Base-by-base conservation (phyloP, 2,888 invertebrate genomes). In the Automeris io region DNA sequence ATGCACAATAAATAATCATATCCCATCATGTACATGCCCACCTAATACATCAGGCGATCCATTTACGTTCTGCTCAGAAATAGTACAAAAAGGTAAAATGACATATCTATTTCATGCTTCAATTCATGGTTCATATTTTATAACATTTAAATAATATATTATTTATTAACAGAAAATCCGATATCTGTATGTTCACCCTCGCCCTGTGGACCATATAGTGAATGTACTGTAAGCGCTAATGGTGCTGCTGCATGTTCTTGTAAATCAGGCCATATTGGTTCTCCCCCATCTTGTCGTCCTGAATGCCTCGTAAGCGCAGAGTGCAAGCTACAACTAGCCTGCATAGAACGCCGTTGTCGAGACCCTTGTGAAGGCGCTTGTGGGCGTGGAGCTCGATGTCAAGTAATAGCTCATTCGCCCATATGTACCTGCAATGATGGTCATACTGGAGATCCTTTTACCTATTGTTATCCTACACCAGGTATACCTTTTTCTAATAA, bases 341-440 rank as follows among this genome's bases (percentile, higher is more conserved):
- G 93, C 51, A 88, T 92, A 45, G 91, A 92, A 54, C 90, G 91
- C 41, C 90, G 90, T 59, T 94, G 93, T 57, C 87, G 89, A 24
- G 91, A 94, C 65, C 93, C 93, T 21, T 94, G 93, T 51, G 90
- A 91, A 31, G 93, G 92, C 42, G 91, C 92, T 7, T 94, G 93
- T 62, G 93, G 93, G 3, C 80, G 89, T 12, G 91, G 91, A 45
- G 92, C 93, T 18, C 81, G 88, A 49, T 94, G 93, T 63, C 89
- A 91, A 67, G 93, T 93, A 32, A 89, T 91, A 40, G 91, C 92
- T 53, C 93, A 94, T 54, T 90, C 92, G 42, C 93, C 93, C 1
- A 91, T 92, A 59, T 93, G 93, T 64, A 89, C 90, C 33, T 94
- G 93, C 59, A 81, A 90, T 44, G 87, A 90, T 49, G 90, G 90